Percentiles rank a stretch among this genome's conserved stretches.
phyloP scores from a whole-genome alignment of 2,113 vertebrate species.

The Marmota monax region DNA sequence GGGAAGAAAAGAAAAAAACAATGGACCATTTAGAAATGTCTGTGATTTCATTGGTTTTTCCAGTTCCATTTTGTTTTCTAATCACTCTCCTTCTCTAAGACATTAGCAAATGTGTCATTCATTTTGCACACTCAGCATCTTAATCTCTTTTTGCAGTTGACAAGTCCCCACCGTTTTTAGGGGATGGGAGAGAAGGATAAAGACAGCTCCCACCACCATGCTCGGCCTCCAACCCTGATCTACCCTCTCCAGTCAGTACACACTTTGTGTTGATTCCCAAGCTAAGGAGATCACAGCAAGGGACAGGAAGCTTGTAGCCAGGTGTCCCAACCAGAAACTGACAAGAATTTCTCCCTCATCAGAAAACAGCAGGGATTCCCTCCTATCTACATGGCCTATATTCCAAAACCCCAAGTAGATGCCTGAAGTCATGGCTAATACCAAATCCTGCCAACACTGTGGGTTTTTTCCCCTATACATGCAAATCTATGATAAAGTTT shows the following conservation, averaged over 20 bases:
- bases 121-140: not conserved
- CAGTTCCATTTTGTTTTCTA: not conserved
- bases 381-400: not conserved
- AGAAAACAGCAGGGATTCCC: not conserved
- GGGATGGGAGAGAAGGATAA: rapidly evolving
- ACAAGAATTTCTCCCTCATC: not conserved
- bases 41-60: not conserved
- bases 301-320: no score
- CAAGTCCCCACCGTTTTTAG: no score
- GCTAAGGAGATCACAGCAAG: rapidly evolving
- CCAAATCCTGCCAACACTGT: not conserved
- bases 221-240: no score
- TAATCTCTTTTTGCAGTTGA: no score
- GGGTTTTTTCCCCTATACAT: not conserved
- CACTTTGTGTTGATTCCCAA: not conserved
- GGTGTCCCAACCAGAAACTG: no score
- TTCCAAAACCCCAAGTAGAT: not conserved
- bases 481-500: no score
- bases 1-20: not conserved
- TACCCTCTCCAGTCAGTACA: not conserved
- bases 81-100: not conserved
- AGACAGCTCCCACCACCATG: not conserved
- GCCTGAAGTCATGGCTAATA: not conserved
- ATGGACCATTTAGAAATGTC: not conserved
- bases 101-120: not conserved